A percentile compares a stretch with the other conserved stretches of the same genome.
These are phyloP conservation scores for Charina bottae DNA, from an alignment of 2,113 vertebrate genomes.

Conservation along the genomic window DNA sequence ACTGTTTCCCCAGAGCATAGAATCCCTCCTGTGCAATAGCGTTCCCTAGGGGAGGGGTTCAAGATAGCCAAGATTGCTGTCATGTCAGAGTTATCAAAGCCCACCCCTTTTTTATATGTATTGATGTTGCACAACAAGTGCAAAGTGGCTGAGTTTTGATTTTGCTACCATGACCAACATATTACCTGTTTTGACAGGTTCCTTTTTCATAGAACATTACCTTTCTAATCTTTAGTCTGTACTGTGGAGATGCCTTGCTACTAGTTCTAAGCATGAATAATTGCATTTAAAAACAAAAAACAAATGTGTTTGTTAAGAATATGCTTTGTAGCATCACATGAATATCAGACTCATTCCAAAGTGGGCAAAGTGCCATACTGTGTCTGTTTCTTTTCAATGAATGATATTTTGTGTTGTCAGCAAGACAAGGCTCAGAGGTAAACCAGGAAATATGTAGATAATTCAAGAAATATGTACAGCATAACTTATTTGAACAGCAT, in stretches of 20 bases:
- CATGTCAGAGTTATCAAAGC: not conserved
- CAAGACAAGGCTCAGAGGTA: not conserved
- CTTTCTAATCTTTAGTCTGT: not conserved
- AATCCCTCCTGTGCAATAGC: not conserved
- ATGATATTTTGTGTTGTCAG: slow-evolving; percentile 12
- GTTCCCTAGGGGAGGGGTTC: not conserved
- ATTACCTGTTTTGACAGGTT: too few species aligned
- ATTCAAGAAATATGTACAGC: not conserved
- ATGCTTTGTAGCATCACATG: not conserved
- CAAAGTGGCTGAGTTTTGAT: not conserved
- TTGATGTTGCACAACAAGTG: not conserved
- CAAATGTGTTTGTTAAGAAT: not conserved
- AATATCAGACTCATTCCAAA: slow-evolving; percentile 2
- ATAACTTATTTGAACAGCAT: slow-evolving; percentile 9
- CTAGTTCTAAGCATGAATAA: not conserved
- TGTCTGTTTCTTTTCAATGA: slow-evolving; percentile 13
- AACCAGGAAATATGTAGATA: not conserved
- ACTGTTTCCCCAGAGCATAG: not conserved
- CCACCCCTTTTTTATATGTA: not conserved
- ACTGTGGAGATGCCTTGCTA: not conserved
- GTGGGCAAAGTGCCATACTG: not conserved
- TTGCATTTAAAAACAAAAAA: not conserved
- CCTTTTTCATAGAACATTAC: not conserved
- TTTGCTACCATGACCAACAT: too few species aligned
- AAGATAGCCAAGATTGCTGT: not conserved